Conservation (phyloP, 2,797 vertebrate species). For the Pterois miles region DNA sequence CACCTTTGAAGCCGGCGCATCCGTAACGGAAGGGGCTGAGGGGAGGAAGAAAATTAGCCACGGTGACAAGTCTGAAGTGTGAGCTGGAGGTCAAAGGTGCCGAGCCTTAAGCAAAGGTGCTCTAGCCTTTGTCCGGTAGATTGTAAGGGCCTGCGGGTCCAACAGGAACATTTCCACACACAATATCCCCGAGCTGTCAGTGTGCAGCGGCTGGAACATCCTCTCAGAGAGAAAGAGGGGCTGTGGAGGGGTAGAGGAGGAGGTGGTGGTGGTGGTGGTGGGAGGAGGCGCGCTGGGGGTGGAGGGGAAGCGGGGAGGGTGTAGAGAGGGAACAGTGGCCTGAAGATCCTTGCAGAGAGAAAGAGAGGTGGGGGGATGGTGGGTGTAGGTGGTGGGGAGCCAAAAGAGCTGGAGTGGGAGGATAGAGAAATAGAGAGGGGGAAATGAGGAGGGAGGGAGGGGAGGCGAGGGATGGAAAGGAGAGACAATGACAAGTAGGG, state of each 20-base stretch:
- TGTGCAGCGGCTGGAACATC: conserved; percentile 86
- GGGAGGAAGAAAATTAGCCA: conserved; percentile 75
- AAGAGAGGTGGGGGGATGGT: conserved; percentile 58
- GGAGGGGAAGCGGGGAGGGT: conserved; percentile 4
- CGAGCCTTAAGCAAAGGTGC: conserved; percentile 84
- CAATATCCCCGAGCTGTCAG: conserved; percentile 86
- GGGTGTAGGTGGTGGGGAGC: conserved; percentile 67
- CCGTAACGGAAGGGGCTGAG: conserved; percentile 43
- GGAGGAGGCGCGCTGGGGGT: conserved; percentile 41
- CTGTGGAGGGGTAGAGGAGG: conserved; percentile 58
- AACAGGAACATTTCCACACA: conserved; percentile 87
- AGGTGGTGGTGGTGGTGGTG: conserved; percentile 43
- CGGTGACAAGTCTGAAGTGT: conserved; percentile 83
- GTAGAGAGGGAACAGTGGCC: conserved; percentile 75
- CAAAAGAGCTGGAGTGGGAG: conserved; percentile 79
- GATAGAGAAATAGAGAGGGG: conserved; percentile 79
- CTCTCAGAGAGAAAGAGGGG: conserved; percentile 80
- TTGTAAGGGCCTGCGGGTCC: conserved; percentile 84
- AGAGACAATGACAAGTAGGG: conserved; percentile 86
- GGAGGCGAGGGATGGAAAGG: conserved; percentile 63
- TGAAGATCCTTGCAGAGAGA: conserved; percentile 78
- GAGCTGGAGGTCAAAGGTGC: conserved; percentile 81
- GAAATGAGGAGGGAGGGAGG: conserved; percentile 63
- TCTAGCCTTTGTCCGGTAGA: conserved; percentile 84
- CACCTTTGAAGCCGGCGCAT: conserved; percentile 65